A percentile compares a stretch with the other conserved stretches of the same genome.
Evolutionary conservation across 2,113 vertebrate species (phyloP).

Genomic region (Hypocryptadius cinnamomeus): DNA sequence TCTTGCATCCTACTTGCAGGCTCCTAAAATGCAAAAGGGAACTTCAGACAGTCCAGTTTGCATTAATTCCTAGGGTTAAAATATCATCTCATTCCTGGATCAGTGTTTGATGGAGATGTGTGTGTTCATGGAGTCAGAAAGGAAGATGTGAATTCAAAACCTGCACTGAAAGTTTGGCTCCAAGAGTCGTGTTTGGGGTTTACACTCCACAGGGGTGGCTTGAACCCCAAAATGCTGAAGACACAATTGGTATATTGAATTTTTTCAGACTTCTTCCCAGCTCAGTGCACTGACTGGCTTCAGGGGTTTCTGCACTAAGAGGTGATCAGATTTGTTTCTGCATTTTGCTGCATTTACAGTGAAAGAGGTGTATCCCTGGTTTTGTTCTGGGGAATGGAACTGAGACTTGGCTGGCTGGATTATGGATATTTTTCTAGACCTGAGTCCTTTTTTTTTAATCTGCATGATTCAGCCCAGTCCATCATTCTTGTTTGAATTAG

Average conservation of each 20-base stretch:
- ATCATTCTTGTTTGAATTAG: neutral
- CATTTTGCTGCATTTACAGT: neutral
- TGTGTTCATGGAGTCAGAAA: neutral
- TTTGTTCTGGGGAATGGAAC: neutral
- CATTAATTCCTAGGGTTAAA: neutral
- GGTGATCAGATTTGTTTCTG: neutral
- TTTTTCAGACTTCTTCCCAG: neutral
- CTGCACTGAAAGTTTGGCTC: neutral
- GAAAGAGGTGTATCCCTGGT: neutral
- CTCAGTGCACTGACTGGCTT: neutral
- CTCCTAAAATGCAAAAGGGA: neutral
- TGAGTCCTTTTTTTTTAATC: neutral
- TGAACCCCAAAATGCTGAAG: neutral
- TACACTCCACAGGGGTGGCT: neutral
- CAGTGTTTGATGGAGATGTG: neutral
- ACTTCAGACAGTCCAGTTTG: neutral
- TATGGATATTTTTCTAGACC: conserved; percentile 15
- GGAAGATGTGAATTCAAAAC: neutral
- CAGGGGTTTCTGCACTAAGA: neutral
- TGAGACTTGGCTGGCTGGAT: neutral
- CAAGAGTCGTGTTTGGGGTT: neutral
- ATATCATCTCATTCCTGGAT: neutral
- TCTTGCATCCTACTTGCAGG: neutral
- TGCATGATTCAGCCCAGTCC: conserved; percentile 28
- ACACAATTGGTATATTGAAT: neutral